Evolutionary conservation across 2,113 vertebrate species (phyloP).

Genomic region (Oncorhynchus clarkii): DNA sequence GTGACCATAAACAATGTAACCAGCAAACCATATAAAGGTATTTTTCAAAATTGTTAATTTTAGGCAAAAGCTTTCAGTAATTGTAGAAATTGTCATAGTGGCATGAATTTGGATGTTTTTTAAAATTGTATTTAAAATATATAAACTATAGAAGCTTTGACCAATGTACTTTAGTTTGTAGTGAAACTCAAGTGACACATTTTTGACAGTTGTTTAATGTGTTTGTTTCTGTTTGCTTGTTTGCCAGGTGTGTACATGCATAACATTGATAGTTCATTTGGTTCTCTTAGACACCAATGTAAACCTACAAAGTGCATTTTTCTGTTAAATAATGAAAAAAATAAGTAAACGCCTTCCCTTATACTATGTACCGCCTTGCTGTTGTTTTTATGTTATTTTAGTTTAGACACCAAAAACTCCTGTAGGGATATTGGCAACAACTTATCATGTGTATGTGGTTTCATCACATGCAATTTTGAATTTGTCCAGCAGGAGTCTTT

Average conservation of each 20-base stretch:
- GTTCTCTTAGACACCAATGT: slow-evolving; percentile 27
- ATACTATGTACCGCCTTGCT: not conserved
- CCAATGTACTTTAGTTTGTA: slow-evolving; percentile 37
- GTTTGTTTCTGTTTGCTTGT: slow-evolving; percentile 42
- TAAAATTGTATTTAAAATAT: slow-evolving; percentile 18
- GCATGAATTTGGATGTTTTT: slow-evolving; percentile 38
- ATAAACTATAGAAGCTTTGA: slow-evolving; percentile 13
- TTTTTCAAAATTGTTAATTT: slow-evolving; percentile 26
- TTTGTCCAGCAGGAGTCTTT: slow-evolving; percentile 49
- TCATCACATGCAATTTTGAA: slow-evolving; percentile 17
- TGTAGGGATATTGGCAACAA: no score
- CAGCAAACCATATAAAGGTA: not conserved
- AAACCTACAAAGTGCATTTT: slow-evolving; percentile 47
- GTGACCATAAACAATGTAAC: not conserved
- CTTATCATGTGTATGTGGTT: not conserved
- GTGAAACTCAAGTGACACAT: slow-evolving; percentile 18
- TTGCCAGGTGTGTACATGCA: slow-evolving; percentile 32
- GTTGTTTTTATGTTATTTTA: not conserved
- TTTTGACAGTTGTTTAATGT: slow-evolving; percentile 27
- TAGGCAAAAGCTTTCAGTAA: slow-evolving; percentile 28
- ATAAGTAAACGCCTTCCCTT: slow-evolving; percentile 54
- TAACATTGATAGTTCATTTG: slow-evolving; percentile 12
- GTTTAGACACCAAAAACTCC: not conserved
- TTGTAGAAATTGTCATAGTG: slow-evolving; percentile 28
- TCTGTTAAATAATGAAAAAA: slow-evolving; percentile 30